Evolutionary conservation across 2,888 invertebrate species (phyloP), one percentile per base, ranked within the genome.

Genomic region (Molorchus minor): DNA sequence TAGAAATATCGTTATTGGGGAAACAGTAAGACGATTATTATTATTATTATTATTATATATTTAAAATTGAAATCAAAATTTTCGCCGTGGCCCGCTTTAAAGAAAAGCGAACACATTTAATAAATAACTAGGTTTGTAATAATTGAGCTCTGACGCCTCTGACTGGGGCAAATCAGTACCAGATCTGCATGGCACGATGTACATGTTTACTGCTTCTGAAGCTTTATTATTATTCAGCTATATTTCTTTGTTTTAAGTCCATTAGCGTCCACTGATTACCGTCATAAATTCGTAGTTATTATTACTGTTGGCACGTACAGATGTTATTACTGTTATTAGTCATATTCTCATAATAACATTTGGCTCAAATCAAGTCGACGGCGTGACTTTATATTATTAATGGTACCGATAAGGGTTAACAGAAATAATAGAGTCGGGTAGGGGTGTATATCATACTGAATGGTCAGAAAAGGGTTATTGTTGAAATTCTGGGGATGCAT

Each of bases 131-230:
- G n/a, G n/a, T n/a, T n/a, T n/a, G n/a, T n/a, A n/a, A n/a, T n/a
- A n/a, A n/a, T n/a, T n/a, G n/a, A n/a, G n/a, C n/a, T n/a, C n/a
- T n/a, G n/a, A n/a, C n/a, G n/a, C n/a, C n/a, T n/a, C n/a, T n/a
- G n/a, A n/a, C n/a, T n/a, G n/a, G n/a, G n/a, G n/a, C n/a, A n/a
- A n/a, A n/a, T n/a, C n/a, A 71, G 68, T 61, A 69, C 63, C 52
- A 67, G 65, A 72, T 73, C 72, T 72, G 69, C 73, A 73, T 73
- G 71, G 68, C 66, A 64, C 69, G 70, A 72, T 72, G 72, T 72
- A 73, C 71, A 73, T 72, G 71, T 73, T 72, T 70, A 69, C 69
- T 71, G 72, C 64, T 65, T 59, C 64, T 72, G 71, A 72, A 71
- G 63, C 71, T 70, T 71, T 69, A 65, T 70, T 73, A 71, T 72